phyloP scores from a whole-genome alignment of 1,140 invertebrate species.

The Gryllus bimaculatus region DNA sequence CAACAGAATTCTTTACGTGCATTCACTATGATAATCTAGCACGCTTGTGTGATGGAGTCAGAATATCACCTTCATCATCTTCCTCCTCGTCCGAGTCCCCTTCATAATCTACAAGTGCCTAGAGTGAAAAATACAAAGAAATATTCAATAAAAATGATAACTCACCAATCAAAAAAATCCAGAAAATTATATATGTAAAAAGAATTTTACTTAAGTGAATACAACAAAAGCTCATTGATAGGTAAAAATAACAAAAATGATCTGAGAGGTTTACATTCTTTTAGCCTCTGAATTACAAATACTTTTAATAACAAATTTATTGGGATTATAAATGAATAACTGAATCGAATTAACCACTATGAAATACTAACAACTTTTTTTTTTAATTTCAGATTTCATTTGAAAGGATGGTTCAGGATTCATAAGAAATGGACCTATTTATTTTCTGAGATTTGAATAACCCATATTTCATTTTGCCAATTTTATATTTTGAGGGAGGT shows the following conservation, averaged over 20 bases:
- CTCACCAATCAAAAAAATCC: background rate
- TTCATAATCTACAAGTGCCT: conserved; percentile 93
- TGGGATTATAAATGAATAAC: no score
- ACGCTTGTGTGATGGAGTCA: conserved; percentile 45
- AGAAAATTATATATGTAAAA: conserved; percentile 6
- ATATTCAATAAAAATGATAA: conserved; percentile 8
- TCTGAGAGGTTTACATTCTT: background rate
- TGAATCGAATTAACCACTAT: no score
- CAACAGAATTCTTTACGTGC: background rate
- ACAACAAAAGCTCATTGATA: background rate
- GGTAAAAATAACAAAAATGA: background rate
- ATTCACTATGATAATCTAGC: conserved; percentile 47
- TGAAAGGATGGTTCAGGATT: no score
- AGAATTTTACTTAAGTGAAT: background rate
- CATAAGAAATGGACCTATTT: no score
- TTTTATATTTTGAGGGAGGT: no score
- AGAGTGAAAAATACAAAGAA: conserved; percentile 26
- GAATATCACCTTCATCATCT: conserved; percentile 54
- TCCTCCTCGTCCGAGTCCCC: conserved; percentile 92
- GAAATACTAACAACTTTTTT: no score
- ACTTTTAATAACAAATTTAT: conserved; percentile 7
- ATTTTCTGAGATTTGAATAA: no score
- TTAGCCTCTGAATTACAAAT: conserved; percentile 18
- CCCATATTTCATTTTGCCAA: no score
- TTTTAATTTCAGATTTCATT: no score